These are phyloP conservation scores for Tetramorium alpestre DNA, from an alignment of 1,140 invertebrate genomes.

Conservation along the genomic window DNA sequence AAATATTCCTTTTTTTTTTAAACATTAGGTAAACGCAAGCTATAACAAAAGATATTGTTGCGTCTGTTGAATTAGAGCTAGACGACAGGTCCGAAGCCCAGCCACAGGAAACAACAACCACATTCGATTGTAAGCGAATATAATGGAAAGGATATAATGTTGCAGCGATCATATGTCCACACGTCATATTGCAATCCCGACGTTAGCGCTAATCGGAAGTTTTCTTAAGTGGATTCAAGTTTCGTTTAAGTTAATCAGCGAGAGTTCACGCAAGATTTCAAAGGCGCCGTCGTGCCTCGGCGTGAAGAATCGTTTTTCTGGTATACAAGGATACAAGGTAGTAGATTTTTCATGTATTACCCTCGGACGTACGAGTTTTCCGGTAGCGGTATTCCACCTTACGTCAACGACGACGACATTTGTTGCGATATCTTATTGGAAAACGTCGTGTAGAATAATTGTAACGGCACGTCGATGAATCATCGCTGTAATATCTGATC, in stretches of 20 bases:
- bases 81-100: conserved; percentile 83
- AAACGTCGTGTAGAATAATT: conserved; percentile 1
- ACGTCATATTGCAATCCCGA: conserved; percentile 9
- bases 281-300: not conserved
- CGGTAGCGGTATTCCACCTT: not conserved
- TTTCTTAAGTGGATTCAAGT: conserved; percentile 1
- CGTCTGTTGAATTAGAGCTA: conserved; percentile 82
- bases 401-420: not conserved
- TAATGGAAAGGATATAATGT: conserved; percentile 49
- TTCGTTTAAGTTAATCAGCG: conserved; percentile 8
- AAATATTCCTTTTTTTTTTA: not conserved
- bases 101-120: conserved; percentile 85
- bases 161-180: conserved; percentile 45
- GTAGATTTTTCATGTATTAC: not conserved
- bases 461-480: not conserved
- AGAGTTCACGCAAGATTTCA: not conserved
- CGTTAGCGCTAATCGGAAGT: conserved; percentile 19
- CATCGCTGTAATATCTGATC: not conserved
- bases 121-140: conserved; percentile 81
- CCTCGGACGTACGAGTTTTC: not conserved
- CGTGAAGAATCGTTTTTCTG: not conserved
- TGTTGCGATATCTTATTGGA: not conserved
- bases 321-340: not conserved
- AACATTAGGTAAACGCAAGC: not conserved
- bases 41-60: conserved; percentile 64